A percentile compares a stretch with the other conserved stretches of the same genome.
phyloP scores from a whole-genome alignment of 2,113 vertebrate genomes.

The Pionites leucogaster region DNA sequence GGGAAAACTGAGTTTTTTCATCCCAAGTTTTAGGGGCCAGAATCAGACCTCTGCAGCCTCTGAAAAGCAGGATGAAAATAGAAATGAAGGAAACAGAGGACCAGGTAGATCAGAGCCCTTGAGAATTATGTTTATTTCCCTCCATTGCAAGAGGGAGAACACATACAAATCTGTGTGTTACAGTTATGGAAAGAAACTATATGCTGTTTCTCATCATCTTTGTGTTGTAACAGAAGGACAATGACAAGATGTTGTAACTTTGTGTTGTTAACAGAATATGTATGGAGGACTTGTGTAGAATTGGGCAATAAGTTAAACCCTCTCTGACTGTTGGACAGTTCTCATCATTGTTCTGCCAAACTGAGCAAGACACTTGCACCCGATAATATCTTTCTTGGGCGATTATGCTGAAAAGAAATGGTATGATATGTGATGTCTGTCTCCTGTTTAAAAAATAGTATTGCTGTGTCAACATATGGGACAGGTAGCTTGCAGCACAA shows the following conservation, averaged over 20 bases:
- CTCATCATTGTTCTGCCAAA: neutral
- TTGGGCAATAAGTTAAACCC: neutral
- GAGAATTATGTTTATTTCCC: neutral
- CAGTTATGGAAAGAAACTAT: neutral
- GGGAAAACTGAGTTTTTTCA: neutral
- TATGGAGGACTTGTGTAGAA: neutral
- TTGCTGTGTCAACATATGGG: neutral
- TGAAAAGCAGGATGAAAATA: neutral
- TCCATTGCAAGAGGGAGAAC: neutral
- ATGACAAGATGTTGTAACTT: neutral
- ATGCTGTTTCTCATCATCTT: neutral
- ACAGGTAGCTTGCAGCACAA: neutral
- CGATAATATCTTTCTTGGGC: neutral
- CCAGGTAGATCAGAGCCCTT: neutral
- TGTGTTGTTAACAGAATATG: neutral
- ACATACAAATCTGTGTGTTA: neutral
- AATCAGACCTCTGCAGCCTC: neutral
- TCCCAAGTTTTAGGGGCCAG: neutral
- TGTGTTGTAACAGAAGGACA: neutral
- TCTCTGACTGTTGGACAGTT: neutral
- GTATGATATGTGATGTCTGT: neutral
- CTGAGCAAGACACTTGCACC: neutral
- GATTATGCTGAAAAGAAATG: neutral
- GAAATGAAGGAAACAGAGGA: neutral
- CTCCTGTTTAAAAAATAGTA: neutral